Conservation (phyloP, 2,113 vertebrate genomes). For the Peromyscus polionotus region DNA sequence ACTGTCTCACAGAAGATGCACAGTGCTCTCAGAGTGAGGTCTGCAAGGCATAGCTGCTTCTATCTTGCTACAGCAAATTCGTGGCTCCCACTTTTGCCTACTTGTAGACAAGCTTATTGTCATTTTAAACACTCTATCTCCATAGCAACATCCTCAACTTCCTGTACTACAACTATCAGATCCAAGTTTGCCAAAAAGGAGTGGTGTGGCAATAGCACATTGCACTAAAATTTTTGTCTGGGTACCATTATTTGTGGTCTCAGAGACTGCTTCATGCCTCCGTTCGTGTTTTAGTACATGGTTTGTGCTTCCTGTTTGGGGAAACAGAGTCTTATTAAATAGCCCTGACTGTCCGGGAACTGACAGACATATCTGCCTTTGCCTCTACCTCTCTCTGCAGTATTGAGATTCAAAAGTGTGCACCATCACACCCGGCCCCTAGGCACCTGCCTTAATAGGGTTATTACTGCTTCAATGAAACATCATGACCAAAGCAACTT, state of each 20-base stretch:
- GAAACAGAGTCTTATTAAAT: background rate
- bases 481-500: background rate
- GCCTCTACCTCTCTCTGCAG: background rate
- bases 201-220: background rate
- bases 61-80: background rate
- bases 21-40: slow-evolving; percentile 17
- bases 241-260: background rate
- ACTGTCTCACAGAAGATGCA: background rate
- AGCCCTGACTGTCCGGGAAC: background rate
- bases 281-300: background rate
- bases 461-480: background rate
- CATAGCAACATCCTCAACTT: background rate
- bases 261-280: background rate
- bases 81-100: background rate
- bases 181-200: slow-evolving; percentile 8
- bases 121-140: slow-evolving; percentile 45
- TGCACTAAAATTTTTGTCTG: background rate
- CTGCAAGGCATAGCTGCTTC: background rate
- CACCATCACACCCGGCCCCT: background rate
- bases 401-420: background rate
- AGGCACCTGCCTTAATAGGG: background rate
- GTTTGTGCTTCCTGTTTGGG: background rate
- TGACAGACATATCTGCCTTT: background rate
- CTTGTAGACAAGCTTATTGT: background rate
- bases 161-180: slow-evolving; percentile 26